Evolutionary conservation across 1,140 invertebrate genomes (phyloP), one percentile per base, ranked within the genome.

Genomic region (Zaprionus inermis): DNA sequence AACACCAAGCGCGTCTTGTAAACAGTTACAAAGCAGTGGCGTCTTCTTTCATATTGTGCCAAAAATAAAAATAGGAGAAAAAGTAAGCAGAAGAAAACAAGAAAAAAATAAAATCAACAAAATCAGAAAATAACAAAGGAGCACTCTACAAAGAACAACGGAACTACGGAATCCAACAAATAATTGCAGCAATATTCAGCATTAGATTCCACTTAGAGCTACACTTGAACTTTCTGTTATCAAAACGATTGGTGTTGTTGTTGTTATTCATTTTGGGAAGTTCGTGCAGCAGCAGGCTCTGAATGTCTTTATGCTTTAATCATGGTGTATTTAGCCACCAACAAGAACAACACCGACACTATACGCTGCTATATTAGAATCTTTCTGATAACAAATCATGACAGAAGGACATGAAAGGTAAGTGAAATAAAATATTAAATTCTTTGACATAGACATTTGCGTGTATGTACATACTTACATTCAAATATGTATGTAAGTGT

Each of bases 361-460:
- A 94, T 94, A 94, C 94, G 93, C 93, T 94, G 93, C 93, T 93
- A 94, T 94, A 94, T 93, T 95, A 95, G 94, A 93, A 94, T 91
- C 94, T 95, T 94, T 93, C 93, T 94, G 93, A 94, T 94, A 92
- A 95, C 94, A 93, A 95, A 95, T 93, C 95, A 95, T 95, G 95
- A 95, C 94, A 94, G 95, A 95, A 94, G 93, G 94, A 94, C 94
- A 94, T 95, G 95, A 95, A 94, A 95, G 95, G 95, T 95, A 93
- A 95, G 94, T 81, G 0, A 1, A 46, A 32, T 34, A 12, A 1
- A 14, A 10, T 1, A 5, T 38, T n/a, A 18, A 49, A 22, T 11
- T 20, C 7, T 10, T 46, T 3, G 18, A 22, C 10, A 11, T 38
- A 38, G 36, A 44, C 38, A 16, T 16, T 14, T 10, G 32, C 12